Percentiles rank a stretch among this genome's conserved stretches.
phyloP scores from a whole-genome alignment of 2,888 invertebrate genomes.

The Caenorhabditis doughertyi region DNA sequence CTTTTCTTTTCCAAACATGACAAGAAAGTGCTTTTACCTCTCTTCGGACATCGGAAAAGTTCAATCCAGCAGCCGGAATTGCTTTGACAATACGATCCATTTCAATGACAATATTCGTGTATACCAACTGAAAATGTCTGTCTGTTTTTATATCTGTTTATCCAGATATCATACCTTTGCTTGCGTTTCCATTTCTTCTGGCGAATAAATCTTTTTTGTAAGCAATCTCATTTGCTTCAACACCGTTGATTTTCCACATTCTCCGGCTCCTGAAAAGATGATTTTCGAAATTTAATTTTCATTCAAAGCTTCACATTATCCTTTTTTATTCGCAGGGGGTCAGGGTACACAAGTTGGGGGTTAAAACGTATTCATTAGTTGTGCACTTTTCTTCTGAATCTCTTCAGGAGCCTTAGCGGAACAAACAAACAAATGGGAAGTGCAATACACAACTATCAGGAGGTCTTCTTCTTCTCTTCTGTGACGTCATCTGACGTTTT shows the following conservation, averaged over 20 bases:
- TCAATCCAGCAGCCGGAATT: conserved; percentile 73
- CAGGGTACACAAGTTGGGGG: neutral
- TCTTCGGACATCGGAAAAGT: conserved; percentile 71
- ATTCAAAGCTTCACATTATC: neutral
- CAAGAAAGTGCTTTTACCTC: conserved; percentile 54
- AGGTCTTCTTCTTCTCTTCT: neutral
- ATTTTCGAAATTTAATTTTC: neutral
- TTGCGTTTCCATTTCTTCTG: conserved; percentile 68
- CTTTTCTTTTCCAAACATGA: neutral
- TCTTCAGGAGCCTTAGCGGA: neutral
- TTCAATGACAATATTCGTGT: conserved; percentile 78
- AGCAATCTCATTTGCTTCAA: conserved; percentile 81
- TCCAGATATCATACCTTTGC: conserved; percentile 44
- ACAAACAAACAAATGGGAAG: conserved; percentile 32
- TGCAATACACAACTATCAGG: conserved; percentile 20
- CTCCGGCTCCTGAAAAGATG: conserved; percentile 76
- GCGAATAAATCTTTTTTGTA: conserved; percentile 77
- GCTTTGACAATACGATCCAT: conserved; percentile 78
- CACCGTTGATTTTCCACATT: conserved; percentile 81
- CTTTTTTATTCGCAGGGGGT: neutral
- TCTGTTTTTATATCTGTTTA: neutral
- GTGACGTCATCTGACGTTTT: conserved; percentile 32
- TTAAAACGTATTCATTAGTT: neutral
- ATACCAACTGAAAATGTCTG: conserved; percentile 70
- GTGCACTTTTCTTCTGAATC: conserved; percentile 5